These are phyloP conservation scores for Hydra vulgaris DNA, from an alignment of 30 jellyfish, hydroid and myxozoan species.

Conservation along the genomic window DNA sequence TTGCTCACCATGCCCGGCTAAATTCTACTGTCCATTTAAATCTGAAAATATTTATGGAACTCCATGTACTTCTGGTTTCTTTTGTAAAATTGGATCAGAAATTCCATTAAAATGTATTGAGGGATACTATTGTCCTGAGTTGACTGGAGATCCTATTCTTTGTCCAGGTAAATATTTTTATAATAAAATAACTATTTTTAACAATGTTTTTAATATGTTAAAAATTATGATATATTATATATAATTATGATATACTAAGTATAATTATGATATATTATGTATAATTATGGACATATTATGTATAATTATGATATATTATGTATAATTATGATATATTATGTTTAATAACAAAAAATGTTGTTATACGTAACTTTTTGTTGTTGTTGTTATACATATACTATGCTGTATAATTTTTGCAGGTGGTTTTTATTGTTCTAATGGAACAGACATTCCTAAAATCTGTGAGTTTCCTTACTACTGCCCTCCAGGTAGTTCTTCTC, in stretches of 20 bases:
- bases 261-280: neutral
- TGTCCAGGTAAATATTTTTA: conserved; percentile 73
- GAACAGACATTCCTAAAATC: conserved; percentile 63
- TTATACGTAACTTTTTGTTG: too few relatives aligned
- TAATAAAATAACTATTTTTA: neutral
- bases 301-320: too few relatives aligned
- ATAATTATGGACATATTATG: too few relatives aligned
- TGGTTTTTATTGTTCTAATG: conserved; percentile 87
- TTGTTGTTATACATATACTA: too few relatives aligned
- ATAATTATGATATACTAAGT: neutral
- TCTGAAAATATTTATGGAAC: conserved; percentile 68
- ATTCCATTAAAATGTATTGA: conserved; percentile 60
- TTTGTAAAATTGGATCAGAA: conserved; percentile 71
- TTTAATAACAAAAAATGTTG: too few relatives aligned
- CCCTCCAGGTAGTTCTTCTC: conserved; percentile 66
- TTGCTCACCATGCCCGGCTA: conserved; percentile 75
- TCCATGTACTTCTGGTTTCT: conserved; percentile 71
- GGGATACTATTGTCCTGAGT: conserved; percentile 91
- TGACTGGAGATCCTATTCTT: conserved; percentile 42
- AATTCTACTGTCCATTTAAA: conserved; percentile 86
- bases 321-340: too few relatives aligned
- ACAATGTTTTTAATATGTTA: neutral
- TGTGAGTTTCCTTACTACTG: conserved; percentile 87
- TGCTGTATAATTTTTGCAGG: too few relatives aligned
- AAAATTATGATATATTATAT: neutral